Evolutionary conservation across 1,140 invertebrate species (phyloP).

Genomic region (Plutomurus gul): DNA sequence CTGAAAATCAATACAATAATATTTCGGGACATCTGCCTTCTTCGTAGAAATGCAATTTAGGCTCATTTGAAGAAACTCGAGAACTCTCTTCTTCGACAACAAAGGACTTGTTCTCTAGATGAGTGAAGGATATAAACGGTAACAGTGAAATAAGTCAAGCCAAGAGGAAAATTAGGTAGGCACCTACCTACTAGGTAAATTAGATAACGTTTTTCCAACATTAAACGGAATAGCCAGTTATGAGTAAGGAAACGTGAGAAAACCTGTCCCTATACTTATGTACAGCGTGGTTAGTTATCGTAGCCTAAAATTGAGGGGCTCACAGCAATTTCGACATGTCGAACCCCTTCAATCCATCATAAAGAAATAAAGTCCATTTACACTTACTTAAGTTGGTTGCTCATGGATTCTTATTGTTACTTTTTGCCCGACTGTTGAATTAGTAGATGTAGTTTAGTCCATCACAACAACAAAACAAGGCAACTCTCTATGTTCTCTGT

Average conservation of each 20-base stretch:
- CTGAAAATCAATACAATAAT: no score
- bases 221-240: not conserved
- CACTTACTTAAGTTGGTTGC: conserved; percentile 5
- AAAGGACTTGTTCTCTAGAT: no score
- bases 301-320: not conserved
- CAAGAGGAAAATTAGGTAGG: not conserved
- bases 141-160: not conserved
- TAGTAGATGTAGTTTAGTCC: conserved; percentile 3
- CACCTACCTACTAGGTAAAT: conserved; percentile 2
- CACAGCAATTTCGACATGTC: conserved; percentile 3
- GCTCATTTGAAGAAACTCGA: no score
- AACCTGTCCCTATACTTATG: not conserved
- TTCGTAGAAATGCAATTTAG: no score
- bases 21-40: no score
- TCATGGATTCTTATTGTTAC: conserved; percentile 18
- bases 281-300: not conserved
- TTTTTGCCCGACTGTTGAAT: conserved; percentile 2
- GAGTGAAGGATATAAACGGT: no score
- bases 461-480: not conserved
- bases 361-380: conserved; percentile 28
- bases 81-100: no score
- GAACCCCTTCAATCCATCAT: conserved; percentile 24
- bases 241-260: not conserved
- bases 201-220: not conserved
- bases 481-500: no score